Conservation (phyloP, 2,888 invertebrate species). For the Protodeltote pygarga region DNA sequence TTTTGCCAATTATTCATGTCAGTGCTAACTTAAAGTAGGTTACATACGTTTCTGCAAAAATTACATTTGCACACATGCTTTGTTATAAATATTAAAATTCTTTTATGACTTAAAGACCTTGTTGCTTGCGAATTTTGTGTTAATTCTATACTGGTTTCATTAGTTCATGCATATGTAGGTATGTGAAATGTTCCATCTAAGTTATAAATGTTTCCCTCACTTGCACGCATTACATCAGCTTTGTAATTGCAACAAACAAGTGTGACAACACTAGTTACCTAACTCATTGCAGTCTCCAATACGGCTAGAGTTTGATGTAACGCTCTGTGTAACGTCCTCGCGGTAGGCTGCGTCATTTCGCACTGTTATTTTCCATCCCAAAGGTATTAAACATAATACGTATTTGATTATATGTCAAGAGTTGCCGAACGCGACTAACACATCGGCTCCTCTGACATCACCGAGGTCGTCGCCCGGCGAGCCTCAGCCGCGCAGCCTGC, state of each 20-base stretch:
- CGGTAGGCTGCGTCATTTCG: constrained; percentile 59
- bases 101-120: constrained; percentile 18
- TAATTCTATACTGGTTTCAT: constrained; percentile 12
- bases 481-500: constrained; percentile 62
- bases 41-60: constrained; percentile 34
- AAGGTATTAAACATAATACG: constrained; percentile 55
- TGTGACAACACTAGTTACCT: constrained; percentile 83
- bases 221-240: constrained; percentile 71
- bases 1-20: constrained; percentile 70
- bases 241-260: constrained; percentile 75
- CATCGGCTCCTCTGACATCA: constrained; percentile 69
- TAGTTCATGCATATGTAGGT: constrained; percentile 15
- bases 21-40: constrained; percentile 55
- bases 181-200: constrained; percentile 18
- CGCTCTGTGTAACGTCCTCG: constrained; percentile 60
- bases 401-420: constrained; percentile 64
- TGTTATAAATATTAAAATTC: constrained; percentile 24
- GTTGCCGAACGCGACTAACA: constrained; percentile 60
- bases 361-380: constrained; percentile 67
- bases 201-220: constrained; percentile 48
- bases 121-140: constrained; percentile 18
- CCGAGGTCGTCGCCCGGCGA: constrained; percentile 76
- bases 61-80: constrained; percentile 34
- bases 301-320: constrained; percentile 74
- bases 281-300: constrained; percentile 73